Evolutionary conservation across 2,113 vertebrate genomes (phyloP), one percentile per base, ranked within the genome.

Genomic region (Oryzias javanicus): DNA sequence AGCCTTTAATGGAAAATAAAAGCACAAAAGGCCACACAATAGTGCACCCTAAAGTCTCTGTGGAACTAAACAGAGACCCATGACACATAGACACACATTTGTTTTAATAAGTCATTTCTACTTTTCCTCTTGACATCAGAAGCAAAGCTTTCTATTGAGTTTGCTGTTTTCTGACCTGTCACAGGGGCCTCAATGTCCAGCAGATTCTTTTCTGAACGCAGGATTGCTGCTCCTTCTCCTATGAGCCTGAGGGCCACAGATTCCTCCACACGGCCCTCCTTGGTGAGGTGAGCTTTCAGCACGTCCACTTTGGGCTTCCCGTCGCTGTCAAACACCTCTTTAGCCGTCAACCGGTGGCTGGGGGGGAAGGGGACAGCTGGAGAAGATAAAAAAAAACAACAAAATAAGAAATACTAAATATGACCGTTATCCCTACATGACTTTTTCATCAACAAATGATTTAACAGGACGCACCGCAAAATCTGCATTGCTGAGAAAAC

Each of bases 171-270:
- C 81, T 71, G 56, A 98, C 97, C 97, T 92, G 97, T 99, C 76
- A 99, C 97, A 0, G 97, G 97, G 2, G 97, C 97, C 70, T 99
- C 97, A 6, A 99, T 98, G 89, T 99, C 97, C 91, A 99, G 89
- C 78, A 99, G 89, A 84, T 98, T 99, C 67, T 98, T 98, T 89
- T 99, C 97, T 16, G 95, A 83, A 48, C 95, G 94, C 60, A 99
- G 89, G 89, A 99, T 98, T 0, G 95, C 92, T 19, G 94, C 97
- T 6, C 97, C 97, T 60, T 99, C 97, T 25, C 92, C 93, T 74
- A 99, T 93, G 92, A 99, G 95, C 90, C 96, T 91, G 80, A 99
- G 90, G 3, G 97, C 95, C 15, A 98, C 97, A 0, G 91, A 89
- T 72, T 99, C 97, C 79, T 99, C 97, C 89, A 99, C 94, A 1